Evolutionary conservation across 2,797 vertebrate species (phyloP).

Genomic region (Gymnothorax reevesii): DNA sequence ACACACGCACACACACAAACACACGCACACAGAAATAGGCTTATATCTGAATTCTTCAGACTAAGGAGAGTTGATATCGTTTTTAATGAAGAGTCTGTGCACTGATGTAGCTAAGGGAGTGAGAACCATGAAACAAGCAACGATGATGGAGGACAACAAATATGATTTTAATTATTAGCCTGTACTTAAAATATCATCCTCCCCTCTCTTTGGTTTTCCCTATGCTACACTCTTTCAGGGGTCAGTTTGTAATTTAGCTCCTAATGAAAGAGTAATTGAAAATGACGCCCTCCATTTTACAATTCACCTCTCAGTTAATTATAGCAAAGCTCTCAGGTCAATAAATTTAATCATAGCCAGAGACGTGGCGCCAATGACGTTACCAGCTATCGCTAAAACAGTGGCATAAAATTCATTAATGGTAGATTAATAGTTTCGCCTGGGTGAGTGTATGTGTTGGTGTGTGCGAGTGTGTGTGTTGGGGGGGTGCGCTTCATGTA

Average conservation of each 20-base stretch:
- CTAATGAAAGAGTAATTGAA: slow-evolving; percentile 37
- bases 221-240: slow-evolving; percentile 24
- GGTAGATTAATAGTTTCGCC: background rate
- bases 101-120: background rate
- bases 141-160: background rate
- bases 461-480: background rate
- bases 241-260: slow-evolving; percentile 35
- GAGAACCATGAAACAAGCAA: background rate
- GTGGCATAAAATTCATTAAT: background rate
- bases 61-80: background rate
- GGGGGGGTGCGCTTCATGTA: background rate
- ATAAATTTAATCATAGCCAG: slow-evolving; percentile 37
- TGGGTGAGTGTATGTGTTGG: background rate
- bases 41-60: background rate
- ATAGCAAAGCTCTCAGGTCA: slow-evolving; percentile 43
- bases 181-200: slow-evolving; percentile 20
- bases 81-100: background rate
- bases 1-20: background rate
- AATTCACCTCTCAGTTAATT: slow-evolving; percentile 44
- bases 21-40: background rate
- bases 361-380: slow-evolving; percentile 37
- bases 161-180: slow-evolving; percentile 15
- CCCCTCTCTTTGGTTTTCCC: slow-evolving; percentile 15
- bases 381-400: slow-evolving; percentile 19
- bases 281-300: slow-evolving; percentile 35